Base-by-base conservation (phyloP, 2,888 invertebrate species). In the Drosophila niveifrons region DNA sequence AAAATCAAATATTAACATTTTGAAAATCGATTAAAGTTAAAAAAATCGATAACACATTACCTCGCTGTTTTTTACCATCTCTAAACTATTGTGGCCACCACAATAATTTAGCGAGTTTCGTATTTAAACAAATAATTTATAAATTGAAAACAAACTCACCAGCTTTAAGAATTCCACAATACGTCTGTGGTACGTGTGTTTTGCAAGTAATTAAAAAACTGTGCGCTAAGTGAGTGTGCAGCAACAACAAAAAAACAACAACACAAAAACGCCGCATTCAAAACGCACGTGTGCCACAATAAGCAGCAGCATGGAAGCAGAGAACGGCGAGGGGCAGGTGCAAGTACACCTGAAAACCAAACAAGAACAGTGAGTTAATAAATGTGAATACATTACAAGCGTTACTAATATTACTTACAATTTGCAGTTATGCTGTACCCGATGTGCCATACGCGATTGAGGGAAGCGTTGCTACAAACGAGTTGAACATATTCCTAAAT, bases 361-460 rank as follows among this genome's bases (percentile, higher is more conserved):
- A 93, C 97, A 97, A 91, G 94, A 95, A 91, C 94, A 95, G 97
- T 97, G 93, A 94, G 96, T 62, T 52, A 6, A 2, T 28, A 10
- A 1, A 7, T 41, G 9, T 2, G 1, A 11, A 36, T n/a, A 6
- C n/a, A 11, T 39, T 7, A 13, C 6, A n/a, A n/a, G 11, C 6
- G 41, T 18, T 7, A 1, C 9, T 48, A 15, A 15, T 23, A 23
- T 23, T 23, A 18, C 2, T 13, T 4, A 4, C 0, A 6, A 11
- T 28, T 7, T 36, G 9, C 91, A 98, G 98, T 80, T 97, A 96
- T 94, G 96, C 98, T 7, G 95, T 98, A 50, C 95, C 98, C 6
- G 96, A 97, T 92, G 95, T 94, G 77, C 97, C 97, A 0, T 95
- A 96, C 88, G 96, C 97, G 13, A 96, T 98, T 18, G 96, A 97